A percentile compares a stretch with the other conserved stretches of the same genome.
These are phyloP conservation scores for Labrus mixtus DNA, from an alignment of 2,113 vertebrate species.

Conservation along the genomic window DNA sequence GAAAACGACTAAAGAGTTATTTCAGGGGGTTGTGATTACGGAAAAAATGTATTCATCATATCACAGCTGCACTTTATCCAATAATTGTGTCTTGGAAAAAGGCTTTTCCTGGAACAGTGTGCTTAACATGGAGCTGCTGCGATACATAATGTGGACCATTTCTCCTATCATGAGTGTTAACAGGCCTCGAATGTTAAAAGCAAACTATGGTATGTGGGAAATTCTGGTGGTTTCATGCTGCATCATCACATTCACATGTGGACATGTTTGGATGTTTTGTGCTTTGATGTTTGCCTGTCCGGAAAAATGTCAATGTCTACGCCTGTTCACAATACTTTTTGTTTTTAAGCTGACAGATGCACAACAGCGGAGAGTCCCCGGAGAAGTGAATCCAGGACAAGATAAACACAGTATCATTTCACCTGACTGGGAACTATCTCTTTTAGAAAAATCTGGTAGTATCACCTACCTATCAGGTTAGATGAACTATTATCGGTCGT, in stretches of 20 bases:
- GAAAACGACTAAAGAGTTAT: not conserved
- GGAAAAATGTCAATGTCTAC: not conserved
- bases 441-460: not conserved
- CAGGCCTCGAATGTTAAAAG: not conserved
- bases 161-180: slow-evolving; percentile 1
- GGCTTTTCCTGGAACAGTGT: not conserved
- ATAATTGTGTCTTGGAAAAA: not conserved
- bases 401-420: not conserved
- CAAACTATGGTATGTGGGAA: slow-evolving; percentile 3
- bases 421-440: not conserved
- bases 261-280: not conserved
- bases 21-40: not conserved
- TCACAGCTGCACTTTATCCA: not conserved
- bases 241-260: not conserved
- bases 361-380: not conserved
- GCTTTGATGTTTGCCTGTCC: not conserved
- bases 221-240: not conserved
- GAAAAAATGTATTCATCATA: not conserved
- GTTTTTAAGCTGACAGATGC: not conserved
- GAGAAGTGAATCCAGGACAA: not conserved
- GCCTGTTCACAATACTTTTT: not conserved
- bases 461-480: too few species aligned
- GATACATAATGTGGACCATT: not conserved
- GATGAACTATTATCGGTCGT: too few species aligned
- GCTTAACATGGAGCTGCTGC: not conserved